Conservation (phyloP, 2,113 vertebrate genomes). For the Daubentonia madagascariensis region DNA sequence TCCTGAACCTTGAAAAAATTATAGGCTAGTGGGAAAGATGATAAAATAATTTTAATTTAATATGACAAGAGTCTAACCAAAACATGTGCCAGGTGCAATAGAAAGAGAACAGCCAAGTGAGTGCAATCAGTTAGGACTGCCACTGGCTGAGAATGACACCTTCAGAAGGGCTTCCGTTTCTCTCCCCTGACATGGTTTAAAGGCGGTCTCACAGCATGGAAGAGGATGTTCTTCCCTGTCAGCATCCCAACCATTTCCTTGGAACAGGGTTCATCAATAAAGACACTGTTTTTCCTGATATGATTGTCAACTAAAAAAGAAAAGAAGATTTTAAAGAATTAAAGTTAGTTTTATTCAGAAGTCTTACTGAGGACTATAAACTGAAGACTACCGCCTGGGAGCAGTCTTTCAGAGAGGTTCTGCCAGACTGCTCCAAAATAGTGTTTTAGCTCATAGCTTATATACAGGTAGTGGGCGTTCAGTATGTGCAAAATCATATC, state of each 20-base stretch:
- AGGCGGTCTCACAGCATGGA: not conserved
- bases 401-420: not conserved
- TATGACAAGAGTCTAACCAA: no score
- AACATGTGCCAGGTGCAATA: not conserved
- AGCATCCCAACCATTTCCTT: not conserved
- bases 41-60: not conserved
- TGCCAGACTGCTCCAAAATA: not conserved
- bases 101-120: not conserved
- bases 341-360: not conserved
- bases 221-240: not conserved
- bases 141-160: not conserved
- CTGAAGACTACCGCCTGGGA: not conserved
- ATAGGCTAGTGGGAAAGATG: not conserved
- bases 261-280: not conserved
- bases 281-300: not conserved
- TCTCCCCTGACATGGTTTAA: not conserved
- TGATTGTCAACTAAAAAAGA: not conserved
- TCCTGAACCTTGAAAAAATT: not conserved
- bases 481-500: not conserved
- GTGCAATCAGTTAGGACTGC: not conserved
- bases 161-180: accelerated
- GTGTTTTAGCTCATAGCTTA: not conserved
- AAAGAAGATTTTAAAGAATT: not conserved
- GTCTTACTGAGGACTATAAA: not conserved
- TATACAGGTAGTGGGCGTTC: not conserved